Percentiles rank a stretch among this genome's conserved stretches.
Conservation (phyloP, 2,113 vertebrate genomes). For the Pimephales promelas region DNA sequence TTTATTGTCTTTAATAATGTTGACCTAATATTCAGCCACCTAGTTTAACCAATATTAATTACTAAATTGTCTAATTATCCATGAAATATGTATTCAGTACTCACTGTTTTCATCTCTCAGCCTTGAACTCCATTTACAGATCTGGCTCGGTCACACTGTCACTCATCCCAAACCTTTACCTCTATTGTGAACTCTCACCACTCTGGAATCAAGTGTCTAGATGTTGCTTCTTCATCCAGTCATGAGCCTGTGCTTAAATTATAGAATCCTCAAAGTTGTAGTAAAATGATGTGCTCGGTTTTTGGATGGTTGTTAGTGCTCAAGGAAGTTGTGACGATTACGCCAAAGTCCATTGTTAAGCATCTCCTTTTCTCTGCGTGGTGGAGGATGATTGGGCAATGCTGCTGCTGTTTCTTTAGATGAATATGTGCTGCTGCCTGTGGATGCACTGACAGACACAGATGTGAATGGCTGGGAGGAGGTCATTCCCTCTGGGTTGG, state of each 20-base stretch:
- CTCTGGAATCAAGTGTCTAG: not conserved
- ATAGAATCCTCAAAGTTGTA: constrained; percentile 20
- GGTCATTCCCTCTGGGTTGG: constrained; percentile 66
- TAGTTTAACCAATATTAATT: not conserved
- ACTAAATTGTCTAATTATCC: not conserved
- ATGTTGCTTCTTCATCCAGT: not conserved
- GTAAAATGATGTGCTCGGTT: not conserved
- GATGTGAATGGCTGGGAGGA: constrained; percentile 56
- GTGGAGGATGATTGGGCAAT: constrained; percentile 38
- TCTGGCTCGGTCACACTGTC: not conserved
- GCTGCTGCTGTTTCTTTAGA: not conserved
- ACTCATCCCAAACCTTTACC: constrained; percentile 10
- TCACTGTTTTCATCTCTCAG: constrained; percentile 36
- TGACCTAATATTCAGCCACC: not conserved
- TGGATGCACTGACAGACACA: constrained; percentile 39
- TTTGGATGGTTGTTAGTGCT: not conserved
- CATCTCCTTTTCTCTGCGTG: constrained; percentile 6
- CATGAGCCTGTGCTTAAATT: not conserved
- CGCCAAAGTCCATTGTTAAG: constrained; percentile 14
- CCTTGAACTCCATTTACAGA: constrained; percentile 15
- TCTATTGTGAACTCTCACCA: not conserved
- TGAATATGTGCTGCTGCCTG: constrained; percentile 25
- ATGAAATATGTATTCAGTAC: not conserved
- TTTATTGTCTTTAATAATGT: not conserved
- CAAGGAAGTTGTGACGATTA: not conserved